phyloP scores from a whole-genome alignment of 2,113 vertebrate species.

The Chrysochloris asiatica region DNA sequence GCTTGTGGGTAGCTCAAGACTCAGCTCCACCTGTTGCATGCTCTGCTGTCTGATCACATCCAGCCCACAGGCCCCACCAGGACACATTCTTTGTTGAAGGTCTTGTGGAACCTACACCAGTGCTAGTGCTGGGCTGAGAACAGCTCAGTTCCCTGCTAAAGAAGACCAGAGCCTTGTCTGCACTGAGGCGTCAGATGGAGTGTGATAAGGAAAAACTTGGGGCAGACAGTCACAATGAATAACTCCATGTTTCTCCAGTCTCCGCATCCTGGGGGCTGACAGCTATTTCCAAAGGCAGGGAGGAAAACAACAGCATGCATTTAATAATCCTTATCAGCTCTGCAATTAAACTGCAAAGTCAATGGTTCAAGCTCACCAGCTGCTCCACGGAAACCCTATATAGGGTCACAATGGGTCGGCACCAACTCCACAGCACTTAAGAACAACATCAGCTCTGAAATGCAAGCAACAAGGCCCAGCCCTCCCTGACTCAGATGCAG shows the following conservation, averaged over 20 bases:
- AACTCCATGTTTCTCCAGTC: neutral
- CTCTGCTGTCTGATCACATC: neutral
- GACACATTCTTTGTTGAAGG: no score
- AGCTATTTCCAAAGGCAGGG: neutral
- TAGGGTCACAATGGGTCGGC: no score
- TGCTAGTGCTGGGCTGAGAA: no score
- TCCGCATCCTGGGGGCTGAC: neutral
- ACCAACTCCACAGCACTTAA: no score
- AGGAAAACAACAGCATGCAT: neutral
- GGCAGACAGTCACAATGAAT: neutral
- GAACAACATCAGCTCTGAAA: constrained; percentile 46
- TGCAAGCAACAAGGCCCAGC: neutral
- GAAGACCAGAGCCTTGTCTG: neutral
- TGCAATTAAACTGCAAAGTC: no score
- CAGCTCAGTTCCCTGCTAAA: no score
- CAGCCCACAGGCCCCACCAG: neutral
- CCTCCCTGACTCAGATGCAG: neutral
- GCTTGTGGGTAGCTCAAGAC: neutral
- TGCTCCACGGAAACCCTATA: no score
- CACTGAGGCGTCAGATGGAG: neutral
- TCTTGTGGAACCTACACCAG: neutral
- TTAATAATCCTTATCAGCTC: constrained; percentile 24
- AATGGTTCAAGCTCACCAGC: no score
- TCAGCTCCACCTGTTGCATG: neutral
- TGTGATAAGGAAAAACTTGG: neutral